These are phyloP conservation scores for Hassar affinis DNA, from an alignment of 2,113 vertebrate genomes.

Conservation along the genomic window DNA sequence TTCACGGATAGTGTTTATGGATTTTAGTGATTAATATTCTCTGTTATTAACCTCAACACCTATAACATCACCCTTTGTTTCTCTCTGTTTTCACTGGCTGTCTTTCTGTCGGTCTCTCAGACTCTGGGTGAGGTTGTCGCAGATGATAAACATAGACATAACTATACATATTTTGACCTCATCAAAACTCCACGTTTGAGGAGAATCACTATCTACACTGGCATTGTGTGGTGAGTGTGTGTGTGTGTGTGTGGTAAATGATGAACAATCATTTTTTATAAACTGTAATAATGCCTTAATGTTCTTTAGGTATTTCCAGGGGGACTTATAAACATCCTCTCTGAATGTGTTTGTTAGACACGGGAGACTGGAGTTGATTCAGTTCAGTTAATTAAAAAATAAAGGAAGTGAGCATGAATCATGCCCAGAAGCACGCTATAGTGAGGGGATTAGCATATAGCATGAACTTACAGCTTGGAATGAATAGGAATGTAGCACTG, in stretches of 20 bases:
- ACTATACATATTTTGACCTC: conserved; percentile 68
- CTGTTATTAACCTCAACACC: no score
- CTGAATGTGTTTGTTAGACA: no score
- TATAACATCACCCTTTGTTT: not conserved
- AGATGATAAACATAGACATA: conserved; percentile 47
- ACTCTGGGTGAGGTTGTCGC: conserved; percentile 56
- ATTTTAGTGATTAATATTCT: no score
- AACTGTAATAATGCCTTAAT: not conserved
- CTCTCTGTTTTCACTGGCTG: no score
- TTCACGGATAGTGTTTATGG: not conserved
- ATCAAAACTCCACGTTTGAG: conserved; percentile 69
- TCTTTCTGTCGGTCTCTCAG: conserved; percentile 51
- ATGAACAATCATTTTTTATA: not conserved
- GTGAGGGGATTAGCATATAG: no score
- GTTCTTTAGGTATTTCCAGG: no score
- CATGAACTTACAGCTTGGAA: no score
- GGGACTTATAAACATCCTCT: not conserved
- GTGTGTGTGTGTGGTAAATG: not conserved
- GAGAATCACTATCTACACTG: conserved; percentile 62
- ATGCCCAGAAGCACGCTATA: no score
- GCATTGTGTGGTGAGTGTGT: conserved; percentile 65
- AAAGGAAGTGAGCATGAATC: no score
- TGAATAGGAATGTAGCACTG: no score
- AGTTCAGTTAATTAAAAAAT: no score
- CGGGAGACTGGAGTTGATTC: no score